Base-by-base conservation (phyloP, 2,113 vertebrate genomes). In the Ctenomys sociabilis region DNA sequence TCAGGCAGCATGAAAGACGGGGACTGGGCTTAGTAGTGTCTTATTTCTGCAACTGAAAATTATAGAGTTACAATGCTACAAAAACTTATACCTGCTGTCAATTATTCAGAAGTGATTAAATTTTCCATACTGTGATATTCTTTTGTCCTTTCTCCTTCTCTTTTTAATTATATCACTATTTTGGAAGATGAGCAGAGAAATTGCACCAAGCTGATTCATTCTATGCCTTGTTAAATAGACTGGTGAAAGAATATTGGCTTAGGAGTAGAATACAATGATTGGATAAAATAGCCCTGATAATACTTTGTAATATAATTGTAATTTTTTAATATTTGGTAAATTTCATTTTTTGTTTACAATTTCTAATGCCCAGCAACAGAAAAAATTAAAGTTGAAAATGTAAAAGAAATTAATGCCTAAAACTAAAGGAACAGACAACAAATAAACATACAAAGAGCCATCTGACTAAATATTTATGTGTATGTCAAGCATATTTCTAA, bases 371-470 rank as follows among this genome's bases (percentile, higher is more conserved):
- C 21, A 61, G 30, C 52, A 66, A 72, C n/a, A 64, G 49, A 85
- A 94, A 83, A 64, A 90, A 84, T 63, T 57, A 45, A 54, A 93
- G 54, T 63, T 70, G 40, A 89, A 26, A 43, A 57, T 66, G 32
- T 73, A 54, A 85, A 95, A 93, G 80, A 63, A 78, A 16, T 35
- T 91, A 26, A 52, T 30, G 45, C 35, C 40, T 80, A 93, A 94
- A 84, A 96, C 57, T 83, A 77, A 87, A 59, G 28, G 28, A 43
- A 81, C 12, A 78, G 49, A 63, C 1, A 72, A 24, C 43, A 90
- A 97, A 87, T 43, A 72, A 32, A 24, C 28, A 70, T n/a, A 59
- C 32, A n/a, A 91, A 85, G 68, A 72, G 0, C 24, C 37, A 35
- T 81, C 54, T 80, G 73, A 54, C 57, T 45, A 91, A 92, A 75